These are phyloP conservation scores for Epinephelus moara DNA, from an alignment of 2,113 vertebrate species.

Conservation along the genomic window DNA sequence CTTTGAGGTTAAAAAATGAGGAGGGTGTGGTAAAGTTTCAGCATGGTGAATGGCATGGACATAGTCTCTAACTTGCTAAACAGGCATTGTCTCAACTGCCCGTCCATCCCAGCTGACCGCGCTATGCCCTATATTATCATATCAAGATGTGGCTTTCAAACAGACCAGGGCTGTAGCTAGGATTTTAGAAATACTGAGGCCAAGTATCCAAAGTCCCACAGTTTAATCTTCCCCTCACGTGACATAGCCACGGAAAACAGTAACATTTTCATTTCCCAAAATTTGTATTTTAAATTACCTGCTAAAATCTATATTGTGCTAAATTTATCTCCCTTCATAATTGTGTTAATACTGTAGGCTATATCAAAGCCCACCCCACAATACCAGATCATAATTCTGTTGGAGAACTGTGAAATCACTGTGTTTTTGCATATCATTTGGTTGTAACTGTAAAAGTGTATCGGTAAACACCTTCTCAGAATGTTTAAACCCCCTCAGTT, in stretches of 20 bases:
- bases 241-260: not conserved
- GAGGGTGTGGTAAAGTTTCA: no score
- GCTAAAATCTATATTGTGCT: not conserved
- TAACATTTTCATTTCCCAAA: not conserved
- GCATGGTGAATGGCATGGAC: no score
- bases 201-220: not conserved
- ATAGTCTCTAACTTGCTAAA: no score
- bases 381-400: not conserved
- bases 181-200: not conserved
- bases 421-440: not conserved
- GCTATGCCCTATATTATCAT: not conserved
- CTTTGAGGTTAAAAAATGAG: no score
- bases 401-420: not conserved
- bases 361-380: not conserved
- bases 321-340: not conserved
- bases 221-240: not conserved
- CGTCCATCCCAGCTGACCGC: no score
- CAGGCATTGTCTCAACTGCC: no score
- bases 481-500: not conserved
- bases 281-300: not conserved
- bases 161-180: not conserved
- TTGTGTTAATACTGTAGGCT: not conserved
- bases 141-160: not conserved
- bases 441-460: not conserved
- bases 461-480: not conserved